Percentiles rank a stretch among this genome's conserved stretches.
phyloP scores from a whole-genome alignment of 2,113 vertebrate genomes.

The Rhinolophus sinicus region DNA sequence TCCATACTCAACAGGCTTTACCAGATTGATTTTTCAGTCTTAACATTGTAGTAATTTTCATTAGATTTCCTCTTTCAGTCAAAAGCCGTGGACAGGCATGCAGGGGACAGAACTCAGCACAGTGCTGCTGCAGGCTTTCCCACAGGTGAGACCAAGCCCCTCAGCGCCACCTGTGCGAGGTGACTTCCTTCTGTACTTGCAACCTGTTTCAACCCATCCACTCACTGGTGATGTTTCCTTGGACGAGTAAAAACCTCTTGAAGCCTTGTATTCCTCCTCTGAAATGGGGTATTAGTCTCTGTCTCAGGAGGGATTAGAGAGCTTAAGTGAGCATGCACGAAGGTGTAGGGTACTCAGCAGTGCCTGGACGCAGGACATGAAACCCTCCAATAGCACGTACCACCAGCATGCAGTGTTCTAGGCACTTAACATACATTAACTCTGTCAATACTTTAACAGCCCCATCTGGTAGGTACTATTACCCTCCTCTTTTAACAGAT shows the following conservation, averaged over 20 bases:
- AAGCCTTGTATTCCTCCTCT: background rate
- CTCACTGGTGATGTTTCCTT: background rate
- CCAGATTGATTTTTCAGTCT: background rate
- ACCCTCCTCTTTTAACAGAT: background rate
- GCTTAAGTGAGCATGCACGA: background rate
- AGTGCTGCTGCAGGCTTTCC: background rate
- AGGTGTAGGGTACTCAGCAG: background rate
- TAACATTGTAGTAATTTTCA: background rate
- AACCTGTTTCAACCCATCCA: background rate
- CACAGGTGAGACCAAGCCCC: background rate
- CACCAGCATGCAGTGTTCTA: background rate
- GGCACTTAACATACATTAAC: background rate
- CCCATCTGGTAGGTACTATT: background rate
- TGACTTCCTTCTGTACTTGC: background rate
- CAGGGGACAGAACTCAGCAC: background rate
- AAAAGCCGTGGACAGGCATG: background rate
- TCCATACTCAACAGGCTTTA: background rate
- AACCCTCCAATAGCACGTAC: background rate
- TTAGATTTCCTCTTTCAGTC: constrained; percentile 5
- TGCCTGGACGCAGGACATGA: background rate
- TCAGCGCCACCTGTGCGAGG: background rate
- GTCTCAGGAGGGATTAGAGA: background rate
- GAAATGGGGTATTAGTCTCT: background rate
- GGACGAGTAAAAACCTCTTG: background rate
- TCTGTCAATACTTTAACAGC: background rate